Conservation (phyloP, 2,113 vertebrate genomes). For the Rutilus rutilus region DNA sequence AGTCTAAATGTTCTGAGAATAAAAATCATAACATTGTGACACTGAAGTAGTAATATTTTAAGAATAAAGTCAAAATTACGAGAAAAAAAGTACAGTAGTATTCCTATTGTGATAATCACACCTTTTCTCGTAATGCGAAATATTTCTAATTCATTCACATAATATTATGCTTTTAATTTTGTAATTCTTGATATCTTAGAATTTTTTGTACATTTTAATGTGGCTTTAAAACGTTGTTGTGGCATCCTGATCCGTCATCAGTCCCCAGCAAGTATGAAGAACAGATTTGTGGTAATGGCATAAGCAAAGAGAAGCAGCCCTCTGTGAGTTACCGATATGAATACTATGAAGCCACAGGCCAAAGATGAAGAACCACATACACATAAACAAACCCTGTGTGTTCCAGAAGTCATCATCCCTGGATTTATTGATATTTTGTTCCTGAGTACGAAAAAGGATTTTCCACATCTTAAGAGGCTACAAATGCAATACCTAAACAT, state of each 20-base stretch:
- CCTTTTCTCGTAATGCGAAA: not conserved
- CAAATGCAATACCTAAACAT: conserved; percentile 9
- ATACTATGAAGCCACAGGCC: conserved; percentile 44
- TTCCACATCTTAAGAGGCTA: conserved; percentile 14
- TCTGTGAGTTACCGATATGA: conserved; percentile 1
- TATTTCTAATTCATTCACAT: not conserved
- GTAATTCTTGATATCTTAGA: not conserved
- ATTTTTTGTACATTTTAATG: not conserved
- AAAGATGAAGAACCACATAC: conserved; percentile 41
- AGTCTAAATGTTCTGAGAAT: not conserved
- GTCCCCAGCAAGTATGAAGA: conserved; percentile 20
- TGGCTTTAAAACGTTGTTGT: not conserved
- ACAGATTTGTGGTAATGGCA: conserved; percentile 35
- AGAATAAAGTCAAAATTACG: not conserved
- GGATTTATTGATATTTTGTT: conserved; percentile 33
- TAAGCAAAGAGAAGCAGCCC: conserved; percentile 21
- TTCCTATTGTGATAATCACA: not conserved
- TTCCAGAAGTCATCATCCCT: not conserved
- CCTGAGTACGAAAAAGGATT: not conserved
- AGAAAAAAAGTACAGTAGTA: not conserved
- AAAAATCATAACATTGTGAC: too few relatives aligned
- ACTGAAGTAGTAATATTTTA: too few relatives aligned
- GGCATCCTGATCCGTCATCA: conserved; percentile 21
- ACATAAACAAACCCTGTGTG: conserved; percentile 24
- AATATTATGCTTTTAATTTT: not conserved